Conservation (phyloP, 2,113 vertebrate species). For the Anthoscopus minutus region DNA sequence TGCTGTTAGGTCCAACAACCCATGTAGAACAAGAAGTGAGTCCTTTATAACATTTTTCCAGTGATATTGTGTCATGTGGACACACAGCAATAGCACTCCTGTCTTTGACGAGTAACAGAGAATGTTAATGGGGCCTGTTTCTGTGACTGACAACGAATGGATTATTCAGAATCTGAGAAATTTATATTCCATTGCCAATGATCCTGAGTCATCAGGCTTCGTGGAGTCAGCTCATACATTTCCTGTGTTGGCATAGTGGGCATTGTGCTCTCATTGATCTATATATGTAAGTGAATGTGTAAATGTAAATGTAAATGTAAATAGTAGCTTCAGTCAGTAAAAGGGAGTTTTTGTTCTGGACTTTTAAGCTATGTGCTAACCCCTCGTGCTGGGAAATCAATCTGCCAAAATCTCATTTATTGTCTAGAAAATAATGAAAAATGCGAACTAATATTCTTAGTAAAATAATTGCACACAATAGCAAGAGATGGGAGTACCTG, state of each 20-base stretch:
- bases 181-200: background rate
- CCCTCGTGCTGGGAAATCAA: background rate
- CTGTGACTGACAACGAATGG: background rate
- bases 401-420: background rate
- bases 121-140: background rate
- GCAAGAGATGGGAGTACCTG: background rate
- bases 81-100: background rate
- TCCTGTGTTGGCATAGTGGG: background rate
- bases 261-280: background rate
- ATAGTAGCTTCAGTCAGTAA: background rate
- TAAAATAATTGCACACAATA: background rate
- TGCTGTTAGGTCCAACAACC: background rate
- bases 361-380: background rate
- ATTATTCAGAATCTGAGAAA: slow-evolving; percentile 15
- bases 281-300: background rate
- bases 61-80: background rate
- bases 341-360: background rate
- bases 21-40: background rate
- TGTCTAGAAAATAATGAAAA: background rate
- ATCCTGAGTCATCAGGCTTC: background rate
- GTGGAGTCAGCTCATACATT: background rate
- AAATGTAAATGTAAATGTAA: background rate
- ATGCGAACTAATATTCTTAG: background rate
- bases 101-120: background rate
- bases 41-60: background rate